Base-by-base conservation (phyloP, 2,888 invertebrate genomes). In the Schizotus pectinicornis region DNA sequence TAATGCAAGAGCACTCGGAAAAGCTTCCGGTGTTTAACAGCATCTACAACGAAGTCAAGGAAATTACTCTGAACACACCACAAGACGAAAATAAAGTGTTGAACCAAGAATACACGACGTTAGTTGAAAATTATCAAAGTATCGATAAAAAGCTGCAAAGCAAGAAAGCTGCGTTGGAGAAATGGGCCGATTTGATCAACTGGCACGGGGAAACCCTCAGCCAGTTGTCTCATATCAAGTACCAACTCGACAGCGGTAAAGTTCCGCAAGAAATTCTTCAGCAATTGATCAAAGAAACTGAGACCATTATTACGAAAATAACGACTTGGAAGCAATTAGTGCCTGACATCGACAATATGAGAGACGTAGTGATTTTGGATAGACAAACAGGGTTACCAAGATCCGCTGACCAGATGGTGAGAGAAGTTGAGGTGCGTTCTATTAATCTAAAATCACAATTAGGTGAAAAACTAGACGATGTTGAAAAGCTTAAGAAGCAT, bases 1-100 rank as follows among this genome's bases (percentile, higher is more conserved):
- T 94, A 14, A 81, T 92, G 51, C 91, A 92, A 77, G 95, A 96
- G 72, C 92, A 93, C 74, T 88, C 90, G 1, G 92, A 94, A 39
- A 91, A 93, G 71, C 90, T 91, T 68, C 87, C 91, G 0, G 84
- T 85, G 39, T 92, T 95, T 65, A 85, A 88, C 61, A 85, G 86
- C 1, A 91, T 95, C 64, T 91, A 92, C 68, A 87, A 89, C 65
- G 92, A 95, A 81, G 88, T 95, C 0, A 93, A 93, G 71, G 87
- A 88, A 56, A 83, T 94, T 67, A 86, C 89, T 0, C 79, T 85
- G 7, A 83, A 83, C 63, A 88, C 88, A 1, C 85, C 88, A n/a
- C 86, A 89, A 0, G 88, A 90, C 63, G 94, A 94, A 72, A 86
- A 88, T 0, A 85, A 87, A 51, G 82, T 86, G 0, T 79, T 95